Conservation (phyloP, 2,888 invertebrate genomes). For the Hypomecis atomaria region DNA sequence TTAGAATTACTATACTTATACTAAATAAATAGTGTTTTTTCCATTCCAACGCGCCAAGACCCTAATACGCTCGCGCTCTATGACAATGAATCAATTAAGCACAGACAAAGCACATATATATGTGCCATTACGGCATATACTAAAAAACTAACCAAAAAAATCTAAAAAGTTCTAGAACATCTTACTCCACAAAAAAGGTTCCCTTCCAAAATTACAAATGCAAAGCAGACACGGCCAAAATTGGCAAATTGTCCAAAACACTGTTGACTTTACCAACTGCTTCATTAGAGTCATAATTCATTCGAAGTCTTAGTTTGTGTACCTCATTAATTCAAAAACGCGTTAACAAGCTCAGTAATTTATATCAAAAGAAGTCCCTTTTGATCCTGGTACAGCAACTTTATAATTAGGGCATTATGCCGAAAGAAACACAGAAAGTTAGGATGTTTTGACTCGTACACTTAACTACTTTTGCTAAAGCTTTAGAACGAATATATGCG, state of each 20-base stretch:
- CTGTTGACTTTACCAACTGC: slow-evolving; percentile 19
- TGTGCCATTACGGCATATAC: too few species aligned
- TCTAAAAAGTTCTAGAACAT: neutral
- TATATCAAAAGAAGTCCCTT: slow-evolving; percentile 34
- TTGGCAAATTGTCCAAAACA: slow-evolving; percentile 18
- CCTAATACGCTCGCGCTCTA: too few species aligned
- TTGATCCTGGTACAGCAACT: slow-evolving; percentile 32
- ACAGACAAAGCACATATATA: too few species aligned
- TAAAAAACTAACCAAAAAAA: too few species aligned
- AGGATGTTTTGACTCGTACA: slow-evolving; percentile 7
- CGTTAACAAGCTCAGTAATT: slow-evolving; percentile 35
- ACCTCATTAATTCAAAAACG: slow-evolving; percentile 39
- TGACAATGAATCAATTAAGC: too few species aligned
- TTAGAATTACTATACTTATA: too few species aligned
- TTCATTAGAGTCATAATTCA: slow-evolving; percentile 31
- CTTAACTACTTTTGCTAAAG: slow-evolving; percentile 1
- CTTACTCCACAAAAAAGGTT: neutral
- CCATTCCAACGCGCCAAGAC: too few species aligned
- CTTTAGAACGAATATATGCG: slow-evolving; percentile 1
- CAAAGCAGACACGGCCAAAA: slow-evolving; percentile 13
- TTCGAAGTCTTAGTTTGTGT: slow-evolving; percentile 37
- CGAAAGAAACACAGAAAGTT: slow-evolving; percentile 24
- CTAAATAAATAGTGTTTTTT: too few species aligned
- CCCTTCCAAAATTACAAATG: slow-evolving; percentile 20
- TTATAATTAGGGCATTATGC: slow-evolving; percentile 33